A percentile compares a stretch with the other conserved stretches of the same genome.
Conservation (phyloP, 2,797 vertebrate species). For the Cephalopachus bancanus region DNA sequence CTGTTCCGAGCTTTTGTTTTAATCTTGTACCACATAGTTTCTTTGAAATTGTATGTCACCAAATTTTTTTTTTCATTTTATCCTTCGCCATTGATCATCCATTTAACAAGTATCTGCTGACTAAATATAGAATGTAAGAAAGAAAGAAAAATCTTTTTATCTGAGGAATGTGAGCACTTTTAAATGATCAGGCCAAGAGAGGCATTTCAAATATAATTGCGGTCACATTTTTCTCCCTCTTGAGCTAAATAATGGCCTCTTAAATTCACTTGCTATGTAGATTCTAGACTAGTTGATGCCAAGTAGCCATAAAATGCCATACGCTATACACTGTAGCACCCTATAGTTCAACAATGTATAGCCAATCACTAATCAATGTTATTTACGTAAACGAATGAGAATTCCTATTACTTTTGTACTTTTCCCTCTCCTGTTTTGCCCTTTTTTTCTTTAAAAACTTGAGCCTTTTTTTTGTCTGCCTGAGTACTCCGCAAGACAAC, state of each 20-base stretch:
- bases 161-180: not conserved
- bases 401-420: not conserved
- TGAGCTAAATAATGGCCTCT: not conserved
- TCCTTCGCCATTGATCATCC: not conserved
- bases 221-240: not conserved
- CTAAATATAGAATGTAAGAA: not conserved
- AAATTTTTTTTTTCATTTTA: conserved; percentile 4
- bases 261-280: not conserved
- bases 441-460: not conserved
- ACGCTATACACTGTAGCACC: not conserved
- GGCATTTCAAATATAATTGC: not conserved
- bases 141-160: not conserved
- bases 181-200: not conserved
- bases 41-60: conserved; percentile 8
- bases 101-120: not conserved
- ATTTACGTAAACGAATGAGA: not conserved
- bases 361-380: not conserved
- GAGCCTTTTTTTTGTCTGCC: not conserved
- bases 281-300: not conserved
- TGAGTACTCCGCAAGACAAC: not conserved
- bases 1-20: not conserved
- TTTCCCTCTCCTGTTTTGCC: not conserved
- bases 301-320: not conserved
- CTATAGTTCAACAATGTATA: not conserved
- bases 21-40: not conserved